Evolutionary conservation across 92 coral and sea anemone genomes (phyloP), one percentile per base, ranked within the genome.

Genomic region (Zoanthus sociatus): DNA sequence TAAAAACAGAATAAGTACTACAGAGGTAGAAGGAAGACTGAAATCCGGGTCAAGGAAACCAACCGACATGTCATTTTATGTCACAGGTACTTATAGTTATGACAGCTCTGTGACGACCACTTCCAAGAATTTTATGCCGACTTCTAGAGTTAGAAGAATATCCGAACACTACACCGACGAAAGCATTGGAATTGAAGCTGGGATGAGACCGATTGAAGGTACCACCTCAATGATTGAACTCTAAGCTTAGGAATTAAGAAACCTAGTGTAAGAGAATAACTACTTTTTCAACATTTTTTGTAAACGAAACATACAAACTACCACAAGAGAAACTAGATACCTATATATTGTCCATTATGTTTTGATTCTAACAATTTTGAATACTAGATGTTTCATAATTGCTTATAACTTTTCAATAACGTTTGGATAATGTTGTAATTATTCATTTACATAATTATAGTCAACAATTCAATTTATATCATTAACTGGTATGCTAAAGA

Each of bases 121-220:
- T 81, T 12, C 3, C 76, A 8, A 81, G 31, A 17, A 21, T n/a
- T 42, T 18, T 16, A n/a, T 26, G 18, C 85, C 75, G 31, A 81
- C 63, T 37, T 81, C 85, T 18, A 45, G 66, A 63, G 61, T 18
- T 17, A 11, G 17, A 66, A 18, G 12, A 18, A 70, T 45, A 14
- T 46, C 17, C 1, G 9, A 64, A 48, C 46, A 64, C 4, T n/a
- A 47, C 26, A 81, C 75, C 0, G 73, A 44, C 21, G 17, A 50
- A 14, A 21, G 21, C n/a, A 66, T 66, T 48, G 46, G 75, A 81
- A 45, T 64, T 11, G 85, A 66, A 51, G 85, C 85, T 10, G 85
- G 74, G 12, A 56, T 81, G 63, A 81, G 46, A 53, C 33, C 85
- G 4, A 45, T 75, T 44, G 74, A 81, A 66, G 30, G 75, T 46